phyloP scores from a whole-genome alignment of 2,113 vertebrate species.

The Elanus axillaris region DNA sequence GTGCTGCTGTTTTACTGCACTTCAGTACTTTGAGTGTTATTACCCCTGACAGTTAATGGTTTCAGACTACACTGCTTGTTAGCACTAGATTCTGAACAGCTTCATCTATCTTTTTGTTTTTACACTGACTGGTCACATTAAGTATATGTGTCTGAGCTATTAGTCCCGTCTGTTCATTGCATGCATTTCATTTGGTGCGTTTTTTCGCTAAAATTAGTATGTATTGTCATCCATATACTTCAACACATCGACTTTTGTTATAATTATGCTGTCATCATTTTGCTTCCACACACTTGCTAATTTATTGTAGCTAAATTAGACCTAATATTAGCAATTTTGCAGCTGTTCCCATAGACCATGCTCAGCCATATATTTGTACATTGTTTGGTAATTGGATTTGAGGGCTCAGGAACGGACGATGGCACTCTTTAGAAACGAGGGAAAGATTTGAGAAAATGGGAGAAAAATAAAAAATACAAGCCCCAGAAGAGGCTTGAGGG shows the following conservation, averaged over 20 bases:
- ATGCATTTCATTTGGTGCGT: conserved; percentile 71
- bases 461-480: conserved; percentile 3
- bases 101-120: conserved; percentile 84
- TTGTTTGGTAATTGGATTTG: conserved; percentile 78
- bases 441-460: conserved; percentile 34
- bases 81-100: conserved; percentile 77
- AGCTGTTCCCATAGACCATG: conserved; percentile 78
- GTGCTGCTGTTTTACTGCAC: conserved; percentile 70
- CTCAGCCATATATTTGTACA: conserved; percentile 69
- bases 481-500: neutral
- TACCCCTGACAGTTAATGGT: conserved; percentile 82
- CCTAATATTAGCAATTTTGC: conserved; percentile 86
- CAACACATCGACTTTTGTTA: conserved; percentile 81
- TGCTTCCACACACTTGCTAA: conserved; percentile 81
- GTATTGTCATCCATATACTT: conserved; percentile 81
- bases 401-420: conserved; percentile 39
- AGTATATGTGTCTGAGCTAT: conserved; percentile 79
- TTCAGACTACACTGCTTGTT: conserved; percentile 79
- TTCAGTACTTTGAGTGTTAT: conserved; percentile 79
- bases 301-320: conserved; percentile 85
- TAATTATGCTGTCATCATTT: conserved; percentile 83
- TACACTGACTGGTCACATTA: conserved; percentile 81
- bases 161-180: conserved; percentile 76
- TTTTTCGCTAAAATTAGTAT: conserved; percentile 79
- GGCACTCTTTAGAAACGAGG: conserved; percentile 40